phyloP scores from a whole-genome alignment of 1,140 invertebrate genomes.

The Panagrolaimus sp. region DNA sequence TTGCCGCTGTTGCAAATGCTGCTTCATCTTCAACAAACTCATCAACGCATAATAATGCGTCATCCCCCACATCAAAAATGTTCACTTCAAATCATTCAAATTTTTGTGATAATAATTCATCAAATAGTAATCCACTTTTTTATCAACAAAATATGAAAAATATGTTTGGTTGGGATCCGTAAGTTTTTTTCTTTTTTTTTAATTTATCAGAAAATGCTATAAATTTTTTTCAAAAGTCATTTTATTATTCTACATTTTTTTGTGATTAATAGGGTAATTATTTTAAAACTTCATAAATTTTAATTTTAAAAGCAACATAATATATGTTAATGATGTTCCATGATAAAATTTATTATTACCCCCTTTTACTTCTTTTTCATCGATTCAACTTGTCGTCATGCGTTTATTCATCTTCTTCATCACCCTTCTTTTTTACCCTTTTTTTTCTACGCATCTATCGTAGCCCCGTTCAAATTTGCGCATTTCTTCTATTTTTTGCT shows the following conservation, averaged over 20 bases:
- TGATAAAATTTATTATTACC: too few species aligned
- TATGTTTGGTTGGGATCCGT: slow-evolving; percentile 5
- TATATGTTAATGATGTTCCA: too few species aligned
- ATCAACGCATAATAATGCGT: background rate
- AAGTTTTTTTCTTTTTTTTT: background rate
- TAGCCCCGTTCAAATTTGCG: background rate
- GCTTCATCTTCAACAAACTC: background rate
- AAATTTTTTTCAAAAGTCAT: too few species aligned
- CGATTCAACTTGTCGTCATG: too few species aligned
- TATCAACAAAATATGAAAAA: slow-evolving; percentile 13
- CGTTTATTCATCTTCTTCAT: too few species aligned
- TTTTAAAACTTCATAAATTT: too few species aligned
- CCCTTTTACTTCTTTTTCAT: too few species aligned
- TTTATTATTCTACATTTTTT: too few species aligned
- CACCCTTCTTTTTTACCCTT: background rate
- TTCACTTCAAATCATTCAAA: background rate
- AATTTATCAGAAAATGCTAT: too few species aligned
- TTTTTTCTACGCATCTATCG: slow-evolving; percentile 5
- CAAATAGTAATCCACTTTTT: background rate
- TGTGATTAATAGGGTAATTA: too few species aligned
- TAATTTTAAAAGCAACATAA: too few species aligned
- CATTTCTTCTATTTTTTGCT: background rate
- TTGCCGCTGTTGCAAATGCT: background rate
- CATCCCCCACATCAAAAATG: slow-evolving; percentile 8
- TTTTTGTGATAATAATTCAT: background rate